Evolutionary conservation across 2,888 invertebrate species (phyloP), one percentile per base, ranked within the genome.

Genomic region (Andricus curvator): DNA sequence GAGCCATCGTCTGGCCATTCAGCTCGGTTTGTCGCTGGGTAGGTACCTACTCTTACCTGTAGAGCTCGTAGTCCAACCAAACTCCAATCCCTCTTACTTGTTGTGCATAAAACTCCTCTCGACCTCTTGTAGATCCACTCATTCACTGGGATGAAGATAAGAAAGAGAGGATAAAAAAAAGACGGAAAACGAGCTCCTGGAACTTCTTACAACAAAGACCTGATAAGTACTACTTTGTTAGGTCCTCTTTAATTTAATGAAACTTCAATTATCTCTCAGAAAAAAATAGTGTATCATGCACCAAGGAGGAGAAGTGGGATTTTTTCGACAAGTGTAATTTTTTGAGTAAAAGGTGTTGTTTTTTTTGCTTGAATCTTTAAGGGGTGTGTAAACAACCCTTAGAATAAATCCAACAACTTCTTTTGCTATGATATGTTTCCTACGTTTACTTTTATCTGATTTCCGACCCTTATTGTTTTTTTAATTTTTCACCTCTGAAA

Each of bases 1-100:
- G 90, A 90, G 90, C 84, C 86, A 86, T 81, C 84, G 84, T 84
- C 84, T 84, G 84, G 83, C 82, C 84, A 84, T 84, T 84, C 84
- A 83, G 83, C 82, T 82, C 78, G 76, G 81, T 79, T 81, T 80
- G 81, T 66, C 70, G 70, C 41, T 78, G 22, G 65, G 51, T 66
- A 33, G 66, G 51, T 80, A 80, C 44, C 68, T 67, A 33, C 56
- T 56, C 20, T 74, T 51, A 33, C 51, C 70, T 70, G 29, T n/a
- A 51, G 51, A 22, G 9, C 22, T n/a, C 13, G 9, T 25, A 25
- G 25, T 62, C 13, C 13, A 56, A 6, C 25, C 25, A 25, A 62
- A 62, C 62, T 62, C 62, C 25, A 29, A 62, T 15, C 17, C 62
- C 62, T 62, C 62, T 25, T 15, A 25, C 62, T 13, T 25, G 29